These are phyloP conservation scores for Lacanobia wlatinum DNA, from an alignment of 2,888 invertebrate genomes.

Conservation along the genomic window DNA sequence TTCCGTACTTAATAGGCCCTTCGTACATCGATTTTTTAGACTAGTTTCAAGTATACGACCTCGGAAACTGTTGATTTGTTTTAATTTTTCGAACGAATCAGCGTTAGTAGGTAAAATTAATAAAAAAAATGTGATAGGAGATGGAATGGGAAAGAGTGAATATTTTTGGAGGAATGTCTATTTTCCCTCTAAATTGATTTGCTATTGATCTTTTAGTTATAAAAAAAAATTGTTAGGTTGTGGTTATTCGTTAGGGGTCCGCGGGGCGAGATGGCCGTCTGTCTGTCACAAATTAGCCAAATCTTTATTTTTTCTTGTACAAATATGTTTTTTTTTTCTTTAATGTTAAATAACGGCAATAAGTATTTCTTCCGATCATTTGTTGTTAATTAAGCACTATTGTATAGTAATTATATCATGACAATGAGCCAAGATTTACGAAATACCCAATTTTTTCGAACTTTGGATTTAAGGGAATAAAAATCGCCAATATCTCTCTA, in stretches of 20 bases:
- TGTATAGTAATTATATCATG: slow-evolving; percentile 82
- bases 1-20: slow-evolving; percentile 76
- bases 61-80: slow-evolving; percentile 79
- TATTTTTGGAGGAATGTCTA: slow-evolving; percentile 83
- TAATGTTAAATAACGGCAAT: slow-evolving; percentile 83
- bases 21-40: slow-evolving; percentile 76
- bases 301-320: slow-evolving; percentile 86
- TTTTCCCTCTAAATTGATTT: slow-evolving; percentile 81
- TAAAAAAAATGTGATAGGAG: slow-evolving; percentile 86
- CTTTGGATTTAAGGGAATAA: slow-evolving; percentile 78
- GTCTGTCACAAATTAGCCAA: slow-evolving; percentile 87
- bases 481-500: slow-evolving; percentile 90
- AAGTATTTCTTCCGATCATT: slow-evolving; percentile 86
- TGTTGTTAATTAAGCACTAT: slow-evolving; percentile 80
- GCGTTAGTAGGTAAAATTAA: slow-evolving; percentile 75
- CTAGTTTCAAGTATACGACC: slow-evolving; percentile 88
- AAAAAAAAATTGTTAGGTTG: slow-evolving; percentile 86
- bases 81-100: slow-evolving; percentile 78
- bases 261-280: slow-evolving; percentile 69
- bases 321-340: slow-evolving; percentile 80
- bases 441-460: slow-evolving; percentile 75
- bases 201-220: slow-evolving; percentile 78
- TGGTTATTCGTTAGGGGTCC: slow-evolving; percentile 80
- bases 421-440: slow-evolving; percentile 81
- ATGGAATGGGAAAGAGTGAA: slow-evolving; percentile 76